These are phyloP conservation scores for Pasiphila rectangulata DNA, from an alignment of 2,888 invertebrate genomes.

Conservation along the genomic window DNA sequence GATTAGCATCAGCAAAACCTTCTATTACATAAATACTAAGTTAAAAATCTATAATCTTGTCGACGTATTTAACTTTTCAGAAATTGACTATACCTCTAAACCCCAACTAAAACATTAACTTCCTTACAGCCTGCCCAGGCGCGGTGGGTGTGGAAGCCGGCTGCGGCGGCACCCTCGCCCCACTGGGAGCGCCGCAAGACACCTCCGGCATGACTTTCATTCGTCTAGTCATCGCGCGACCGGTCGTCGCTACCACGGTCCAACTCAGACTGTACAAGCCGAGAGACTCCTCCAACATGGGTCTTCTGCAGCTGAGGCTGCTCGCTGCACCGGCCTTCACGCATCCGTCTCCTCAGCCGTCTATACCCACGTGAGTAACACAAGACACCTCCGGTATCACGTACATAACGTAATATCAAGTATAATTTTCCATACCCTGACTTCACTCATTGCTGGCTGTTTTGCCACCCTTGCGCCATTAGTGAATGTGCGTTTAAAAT, in stretches of 20 bases:
- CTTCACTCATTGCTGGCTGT: too few species aligned
- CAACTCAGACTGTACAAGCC: conserved; percentile 89
- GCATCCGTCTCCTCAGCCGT: conserved; percentile 64
- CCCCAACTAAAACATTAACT: neutral
- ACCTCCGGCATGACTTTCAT: conserved; percentile 94
- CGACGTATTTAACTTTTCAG: too few species aligned
- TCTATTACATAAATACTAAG: too few species aligned
- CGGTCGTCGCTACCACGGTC: conserved; percentile 92
- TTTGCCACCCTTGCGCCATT: too few species aligned
- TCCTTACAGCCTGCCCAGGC: conserved; percentile 87
- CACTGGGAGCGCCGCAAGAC: conserved; percentile 91
- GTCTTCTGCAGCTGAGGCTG: conserved; percentile 91
- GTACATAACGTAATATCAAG: too few species aligned
- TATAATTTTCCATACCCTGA: too few species aligned
- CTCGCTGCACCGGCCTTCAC: conserved; percentile 91
- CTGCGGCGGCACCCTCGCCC: conserved; percentile 89
- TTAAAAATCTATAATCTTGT: too few species aligned
- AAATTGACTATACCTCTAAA: neutral
- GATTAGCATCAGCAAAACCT: too few species aligned
- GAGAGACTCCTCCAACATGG: conserved; percentile 93
- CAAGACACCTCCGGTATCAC: too few species aligned
- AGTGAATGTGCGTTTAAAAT: too few species aligned
- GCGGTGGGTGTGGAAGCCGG: conserved; percentile 93
- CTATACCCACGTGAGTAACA: conserved; percentile 47
- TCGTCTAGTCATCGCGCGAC: conserved; percentile 89